Base-by-base conservation (phyloP, 2,113 vertebrate species). In the Dasypus novemcinctus region DNA sequence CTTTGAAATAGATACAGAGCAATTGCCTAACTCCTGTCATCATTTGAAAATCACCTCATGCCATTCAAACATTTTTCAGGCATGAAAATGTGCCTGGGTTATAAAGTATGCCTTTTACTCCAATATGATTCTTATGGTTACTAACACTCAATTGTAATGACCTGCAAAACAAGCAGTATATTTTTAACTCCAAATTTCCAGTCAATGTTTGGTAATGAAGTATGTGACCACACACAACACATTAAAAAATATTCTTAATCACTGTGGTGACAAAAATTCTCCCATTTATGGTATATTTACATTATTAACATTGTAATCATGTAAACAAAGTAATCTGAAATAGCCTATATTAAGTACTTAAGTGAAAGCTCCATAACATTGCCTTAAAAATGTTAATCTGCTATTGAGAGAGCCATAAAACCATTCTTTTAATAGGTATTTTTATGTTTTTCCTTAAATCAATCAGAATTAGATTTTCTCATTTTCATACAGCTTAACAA, bases 161-260 rank as follows among this genome's bases (percentile, higher is more conserved):
- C 3, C 14, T 74, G 2, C 17, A 82, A 94, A 92, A 31, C 1
- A 75, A 59, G 31, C 12, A 71, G 36, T 54, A 71, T n/a, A 69
- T 33, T 80, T 91, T 90, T 92, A 74, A 80, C 14, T 31, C 11
- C 36, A 59, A 23, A 74, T 64, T 80, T 92, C 7, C 66, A 23
- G 95, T 59, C 15, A 64, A 27, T 84, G 87, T 29, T 9, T 38
- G 10, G 84, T 93, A 95, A 75, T 92, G 79, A 95, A 59, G 5
- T 41, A 20, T 49, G 31, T 23, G 25, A 33, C 20, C 68, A 79
- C 11, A 20, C 23, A 85, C 13, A 63, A 49, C 1, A 59, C 1
- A 49, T 78, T 84, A 91, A 6, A 36, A 78, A 66, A 49, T 43
- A 64, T 2, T 71, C 20, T 78, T 81, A 74, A 17, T 54, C 5